phyloP scores from a whole-genome alignment of 2,888 invertebrate genomes.

The Therioaphis trifolii region DNA sequence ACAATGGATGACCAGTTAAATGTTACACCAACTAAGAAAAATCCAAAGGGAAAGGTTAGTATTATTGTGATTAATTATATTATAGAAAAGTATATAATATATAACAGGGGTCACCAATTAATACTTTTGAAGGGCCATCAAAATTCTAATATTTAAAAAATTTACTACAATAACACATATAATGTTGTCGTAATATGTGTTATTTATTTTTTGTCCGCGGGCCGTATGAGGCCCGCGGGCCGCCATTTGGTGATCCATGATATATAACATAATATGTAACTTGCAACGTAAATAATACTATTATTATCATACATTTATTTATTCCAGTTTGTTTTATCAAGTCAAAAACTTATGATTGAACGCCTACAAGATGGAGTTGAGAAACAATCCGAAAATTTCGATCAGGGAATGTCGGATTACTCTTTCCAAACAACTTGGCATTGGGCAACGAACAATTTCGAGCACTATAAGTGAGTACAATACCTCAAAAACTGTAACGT shows the following conservation, averaged over 20 bases:
- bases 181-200: too few species aligned
- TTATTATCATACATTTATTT: constrained; percentile 69
- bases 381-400: constrained; percentile 72
- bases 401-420: constrained; percentile 10
- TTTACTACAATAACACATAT: too few species aligned
- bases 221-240: too few species aligned
- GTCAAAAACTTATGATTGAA: constrained; percentile 10
- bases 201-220: too few species aligned
- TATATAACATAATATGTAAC: too few species aligned
- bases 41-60: constrained; percentile 15
- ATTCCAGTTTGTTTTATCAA: constrained; percentile 73
- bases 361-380: background rate
- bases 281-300: background rate
- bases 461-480: too few species aligned
- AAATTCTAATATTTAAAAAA: too few species aligned
- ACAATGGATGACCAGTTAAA: background rate
- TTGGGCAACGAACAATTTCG: constrained; percentile 16
- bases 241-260: too few species aligned
- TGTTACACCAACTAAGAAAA: background rate
- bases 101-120: too few species aligned
- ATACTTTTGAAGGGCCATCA: too few species aligned
- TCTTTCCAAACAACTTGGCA: constrained; percentile 11
- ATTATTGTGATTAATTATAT: background rate
- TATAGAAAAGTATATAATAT: too few species aligned
- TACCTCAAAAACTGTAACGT: background rate